A percentile compares a stretch with the other conserved stretches of the same genome.
phyloP scores from a whole-genome alignment of 2,113 vertebrate genomes.

The Ctenomys sociabilis region DNA sequence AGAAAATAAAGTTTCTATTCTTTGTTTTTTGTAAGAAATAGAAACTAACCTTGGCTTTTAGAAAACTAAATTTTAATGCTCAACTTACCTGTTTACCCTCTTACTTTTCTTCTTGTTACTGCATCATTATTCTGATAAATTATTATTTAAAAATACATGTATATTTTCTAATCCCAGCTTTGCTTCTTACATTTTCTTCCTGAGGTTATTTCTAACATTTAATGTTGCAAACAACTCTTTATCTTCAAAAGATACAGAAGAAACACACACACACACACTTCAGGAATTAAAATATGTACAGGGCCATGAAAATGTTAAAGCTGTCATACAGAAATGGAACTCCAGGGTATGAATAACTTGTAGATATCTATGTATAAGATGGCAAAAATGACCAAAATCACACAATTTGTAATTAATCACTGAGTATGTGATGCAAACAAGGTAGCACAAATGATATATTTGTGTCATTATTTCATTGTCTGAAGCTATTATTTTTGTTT shows the following conservation, averaged over 20 bases:
- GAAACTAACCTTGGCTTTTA: not conserved
- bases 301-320: not conserved
- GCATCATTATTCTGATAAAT: constrained; percentile 44
- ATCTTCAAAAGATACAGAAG: constrained; percentile 23
- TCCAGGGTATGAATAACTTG: not conserved
- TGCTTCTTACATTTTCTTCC: constrained; percentile 45
- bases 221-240: not conserved
- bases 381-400: constrained; percentile 34
- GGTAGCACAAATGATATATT: not conserved
- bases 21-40: not conserved
- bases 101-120: constrained; percentile 54
- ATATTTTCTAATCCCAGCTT: constrained; percentile 48
- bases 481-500: constrained; percentile 15
- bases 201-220: constrained; percentile 52
- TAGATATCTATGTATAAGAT: not conserved
- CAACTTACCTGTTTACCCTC: constrained; percentile 51
- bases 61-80: not conserved
- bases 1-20: not conserved
- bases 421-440: not conserved
- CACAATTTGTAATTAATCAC: constrained; percentile 17
- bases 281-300: not conserved
- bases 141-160: not conserved
- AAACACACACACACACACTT: constrained; percentile 3
- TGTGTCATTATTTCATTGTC: not conserved
- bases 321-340: constrained; percentile 11